Evolutionary conservation across 2,888 invertebrate species (phyloP).

Genomic region (Patella pellucida): DNA sequence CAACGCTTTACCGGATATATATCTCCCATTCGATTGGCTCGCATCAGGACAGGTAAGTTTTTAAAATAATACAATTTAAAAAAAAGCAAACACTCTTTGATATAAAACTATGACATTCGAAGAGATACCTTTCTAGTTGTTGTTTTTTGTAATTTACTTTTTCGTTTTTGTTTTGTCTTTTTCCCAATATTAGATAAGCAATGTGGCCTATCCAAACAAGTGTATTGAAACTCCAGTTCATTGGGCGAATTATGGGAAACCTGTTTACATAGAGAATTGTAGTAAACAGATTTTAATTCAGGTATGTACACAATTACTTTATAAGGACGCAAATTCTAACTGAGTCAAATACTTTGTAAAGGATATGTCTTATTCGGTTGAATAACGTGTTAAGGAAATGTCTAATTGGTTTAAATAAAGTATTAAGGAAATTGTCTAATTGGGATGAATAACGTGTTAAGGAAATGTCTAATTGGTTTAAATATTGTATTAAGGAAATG

Average conservation of each 20-base stretch:
- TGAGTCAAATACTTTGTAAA: no score
- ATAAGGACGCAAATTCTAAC: not conserved
- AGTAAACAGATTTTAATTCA: constrained; percentile 21
- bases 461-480: no score
- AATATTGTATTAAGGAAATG: no score
- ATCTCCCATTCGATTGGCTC: constrained; percentile 32
- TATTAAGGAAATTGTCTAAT: no score
- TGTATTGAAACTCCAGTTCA: constrained; percentile 32
- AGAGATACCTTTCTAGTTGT: no score
- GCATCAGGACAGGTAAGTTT: constrained; percentile 40
- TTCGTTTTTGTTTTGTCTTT: not conserved
- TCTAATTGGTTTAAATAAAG: no score
- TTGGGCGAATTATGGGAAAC: constrained; percentile 17
- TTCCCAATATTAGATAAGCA: not conserved
- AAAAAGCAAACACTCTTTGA: no score
- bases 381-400: no score
- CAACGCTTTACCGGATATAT: constrained; percentile 39
- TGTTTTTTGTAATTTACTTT: not conserved
- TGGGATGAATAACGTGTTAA: no score
- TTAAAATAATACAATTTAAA: no score
- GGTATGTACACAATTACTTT: constrained; percentile 5
- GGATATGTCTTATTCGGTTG: no score
- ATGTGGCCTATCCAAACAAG: not conserved
- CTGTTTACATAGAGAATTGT: constrained; percentile 10
- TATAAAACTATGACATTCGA: no score